phyloP scores from a whole-genome alignment of 2,797 vertebrate species.

The Enteromius fasciolatus region DNA sequence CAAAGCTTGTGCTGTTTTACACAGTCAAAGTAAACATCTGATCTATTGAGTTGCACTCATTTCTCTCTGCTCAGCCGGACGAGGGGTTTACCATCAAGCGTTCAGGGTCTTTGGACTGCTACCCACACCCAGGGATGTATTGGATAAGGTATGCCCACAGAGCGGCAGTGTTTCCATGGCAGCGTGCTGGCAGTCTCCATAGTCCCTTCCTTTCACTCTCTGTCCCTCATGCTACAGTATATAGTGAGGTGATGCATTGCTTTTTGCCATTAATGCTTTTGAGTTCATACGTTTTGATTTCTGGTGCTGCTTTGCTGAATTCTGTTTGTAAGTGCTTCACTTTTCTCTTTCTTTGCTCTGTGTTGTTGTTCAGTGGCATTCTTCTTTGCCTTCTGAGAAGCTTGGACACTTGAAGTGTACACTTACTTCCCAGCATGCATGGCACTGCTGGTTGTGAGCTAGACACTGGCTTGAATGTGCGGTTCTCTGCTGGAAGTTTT shows the following conservation, averaged over 20 bases:
- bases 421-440: background rate
- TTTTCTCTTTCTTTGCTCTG: slow-evolving; percentile 21
- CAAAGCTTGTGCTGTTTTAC: slow-evolving; percentile 36
- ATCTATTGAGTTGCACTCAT: slow-evolving; percentile 89
- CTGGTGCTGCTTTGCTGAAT: slow-evolving; percentile 19
- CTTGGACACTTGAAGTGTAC: background rate
- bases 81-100: slow-evolving; percentile 97
- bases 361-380: background rate
- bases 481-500: background rate
- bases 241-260: slow-evolving; percentile 81
- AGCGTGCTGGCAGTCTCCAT: slow-evolving; percentile 97
- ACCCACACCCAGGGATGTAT: slow-evolving; percentile 95
- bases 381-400: background rate
- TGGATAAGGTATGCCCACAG: slow-evolving; percentile 96
- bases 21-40: slow-evolving; percentile 70
- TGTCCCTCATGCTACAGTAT: slow-evolving; percentile 18
- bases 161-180: slow-evolving; percentile 90
- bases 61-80: slow-evolving; percentile 95
- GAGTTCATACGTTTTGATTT: slow-evolving; percentile 41
- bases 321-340: slow-evolving; percentile 21
- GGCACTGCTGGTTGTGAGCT: slow-evolving; percentile 14
- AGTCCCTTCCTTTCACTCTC: slow-evolving; percentile 61
- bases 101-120: slow-evolving; percentile 98
- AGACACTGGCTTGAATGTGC: slow-evolving; percentile 4
- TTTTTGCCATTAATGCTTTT: slow-evolving; percentile 78